Base-by-base conservation (phyloP, 2,797 vertebrate genomes). In the Siniperca obscura region DNA sequence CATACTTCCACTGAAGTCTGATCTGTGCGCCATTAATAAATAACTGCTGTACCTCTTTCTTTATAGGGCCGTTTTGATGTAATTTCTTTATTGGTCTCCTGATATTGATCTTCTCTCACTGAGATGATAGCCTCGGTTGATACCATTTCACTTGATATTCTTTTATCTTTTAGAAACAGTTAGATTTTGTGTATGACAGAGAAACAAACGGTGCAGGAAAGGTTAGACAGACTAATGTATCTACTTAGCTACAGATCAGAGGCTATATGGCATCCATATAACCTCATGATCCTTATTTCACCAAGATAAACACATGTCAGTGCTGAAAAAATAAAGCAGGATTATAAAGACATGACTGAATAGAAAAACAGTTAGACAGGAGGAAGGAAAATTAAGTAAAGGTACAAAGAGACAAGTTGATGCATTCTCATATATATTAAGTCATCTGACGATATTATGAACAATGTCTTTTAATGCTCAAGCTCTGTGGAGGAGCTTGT, bases 211-310 rank as follows among this genome's bases (percentile, higher is more conserved):
- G 78, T 76, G 68, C 69, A 60, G 52, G 25, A 57, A 62, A 86
- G 87, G 90, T 91, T 89, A 72, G 70, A 78, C 65, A 59, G 84
- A 79, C 86, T 91, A 91, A 91, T 93, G 82, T 91, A 87, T 91
- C 79, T 88, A 84, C 85, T 88, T 90, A 90, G 84, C 84, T 62
- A 40, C 80, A 90, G 83, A 91, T 87, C 86, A 89, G 69, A 88
- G 88, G 81, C 78, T 88, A 55, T 53, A 67, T 75, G 65, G 76
- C 76, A 64, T 68, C 89, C 65, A 83, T 77, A 72, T 84, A 89
- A 92, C 92, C 88, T 61, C 70, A 16, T 90, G 82, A 90, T 52
- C 83, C 88, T 82, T 84, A 89, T 88, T 94, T 87, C 70, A 84
- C 48, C 73, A 74, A 76, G 74, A 76, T 82, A 90, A 89, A 92